Evolutionary conservation across 2,888 invertebrate genomes (phyloP).

Genomic region (Thera obeliscata): DNA sequence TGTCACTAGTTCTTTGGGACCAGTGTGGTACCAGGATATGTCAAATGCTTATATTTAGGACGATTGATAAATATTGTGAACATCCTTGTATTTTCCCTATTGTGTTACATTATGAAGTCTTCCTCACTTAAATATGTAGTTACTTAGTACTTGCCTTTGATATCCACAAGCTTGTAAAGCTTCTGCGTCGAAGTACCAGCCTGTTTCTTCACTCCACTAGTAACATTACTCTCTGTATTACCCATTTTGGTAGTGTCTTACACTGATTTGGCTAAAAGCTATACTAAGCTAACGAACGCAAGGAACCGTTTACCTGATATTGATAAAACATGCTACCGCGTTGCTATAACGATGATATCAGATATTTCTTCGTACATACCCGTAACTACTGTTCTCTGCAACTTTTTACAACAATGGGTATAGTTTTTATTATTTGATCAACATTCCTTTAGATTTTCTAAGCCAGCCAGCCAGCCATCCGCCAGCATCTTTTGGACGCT

Average conservation of each 20-base stretch:
- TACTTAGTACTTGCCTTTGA: slow-evolving; percentile 87
- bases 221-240: slow-evolving; percentile 94
- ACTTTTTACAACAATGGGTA: too few species aligned
- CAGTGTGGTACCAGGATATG: background rate
- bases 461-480: too few species aligned
- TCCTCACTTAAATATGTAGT: background rate
- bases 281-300: background rate
- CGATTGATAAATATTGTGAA: background rate
- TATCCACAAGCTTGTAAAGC: slow-evolving; percentile 94
- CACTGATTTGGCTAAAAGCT: background rate
- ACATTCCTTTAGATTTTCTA: too few species aligned
- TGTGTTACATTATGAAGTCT: background rate
- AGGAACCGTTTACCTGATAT: background rate
- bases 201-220: slow-evolving; percentile 97
- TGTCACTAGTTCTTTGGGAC: too few species aligned
- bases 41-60: background rate
- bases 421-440: too few species aligned
- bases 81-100: background rate
- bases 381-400: too few species aligned
- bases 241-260: slow-evolving; percentile 73
- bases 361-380: background rate
- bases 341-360: slow-evolving; percentile 20
- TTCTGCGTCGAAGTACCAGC: slow-evolving; percentile 93
- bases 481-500: too few species aligned
- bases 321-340: slow-evolving; percentile 10